Base-by-base conservation (phyloP, 2,113 vertebrate genomes). In the Nematolebias whitei region DNA sequence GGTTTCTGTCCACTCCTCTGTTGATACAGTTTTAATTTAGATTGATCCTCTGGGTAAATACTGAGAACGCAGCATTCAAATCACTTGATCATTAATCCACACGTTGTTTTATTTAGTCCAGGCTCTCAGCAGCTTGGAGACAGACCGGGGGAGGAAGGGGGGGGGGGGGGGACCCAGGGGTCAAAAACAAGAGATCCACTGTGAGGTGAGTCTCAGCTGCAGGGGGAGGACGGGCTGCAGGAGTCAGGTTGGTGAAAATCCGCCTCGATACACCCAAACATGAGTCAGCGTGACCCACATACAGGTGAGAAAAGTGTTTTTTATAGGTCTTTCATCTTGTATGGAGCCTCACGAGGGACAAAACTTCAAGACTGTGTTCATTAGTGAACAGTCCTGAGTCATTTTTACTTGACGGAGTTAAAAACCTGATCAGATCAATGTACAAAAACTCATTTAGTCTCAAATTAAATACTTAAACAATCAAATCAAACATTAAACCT, bases 41-140 rank as follows among this genome's bases (percentile, higher is more conserved):
- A 92, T 91, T 88, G 89, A 91, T 92, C 76, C 68, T 88, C 56
- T 77, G 74, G 72, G 85, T 91, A 90, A 88, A 90, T 85, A 89
- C 51, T 77, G 71, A 86, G 80, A 84, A 87, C 79, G 74, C 54
- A 83, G 79, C 63, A 50, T 79, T 87, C 82, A 85, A 90, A 86
- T 88, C 87, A 90, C 76, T 86, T 80, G 76, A 85, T 89, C 90
- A 92, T 92, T 90, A 92, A 91, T 93, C 91, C 89, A 87, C 87
- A 86, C 83, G 68, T 84, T 87, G 88, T 91, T 91, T 89, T 91
- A 90, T 91, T 92, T 92, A 91, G 87, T 78, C 74, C 80, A 68
- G 50, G 82, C 87, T 86, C 85, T 87, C 85, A 89, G 86, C 89
- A 76, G 84, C 76, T 70, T 23, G 59, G 76, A 89, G 82, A 84